Conservation (phyloP, 23 tunicate genomes). For the Halocynthia roretzi region DNA sequence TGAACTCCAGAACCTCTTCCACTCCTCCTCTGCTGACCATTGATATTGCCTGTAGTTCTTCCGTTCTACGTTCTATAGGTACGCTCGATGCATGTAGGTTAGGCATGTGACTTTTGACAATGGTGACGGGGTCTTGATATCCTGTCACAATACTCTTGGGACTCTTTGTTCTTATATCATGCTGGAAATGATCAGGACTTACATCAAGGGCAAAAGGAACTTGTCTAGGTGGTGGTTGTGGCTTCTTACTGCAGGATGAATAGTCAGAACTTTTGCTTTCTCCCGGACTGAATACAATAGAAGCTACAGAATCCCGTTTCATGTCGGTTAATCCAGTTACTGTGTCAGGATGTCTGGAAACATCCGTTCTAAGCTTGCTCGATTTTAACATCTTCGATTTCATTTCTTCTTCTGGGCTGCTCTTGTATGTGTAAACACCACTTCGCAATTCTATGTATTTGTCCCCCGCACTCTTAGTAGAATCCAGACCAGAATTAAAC, state of each 20-base stretch:
- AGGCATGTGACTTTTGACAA: conserved; percentile 1
- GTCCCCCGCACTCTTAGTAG: conserved; percentile 13
- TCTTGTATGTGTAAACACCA: conserved; percentile 80
- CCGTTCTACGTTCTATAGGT: conserved; percentile 3
- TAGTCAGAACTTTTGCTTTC: no score
- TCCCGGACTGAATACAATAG: neutral
- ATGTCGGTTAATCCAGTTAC: neutral
- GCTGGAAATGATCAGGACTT: no score
- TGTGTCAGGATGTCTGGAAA: neutral
- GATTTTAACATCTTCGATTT: neutral
- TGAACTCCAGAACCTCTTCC: conserved; percentile 7
- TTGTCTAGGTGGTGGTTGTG: no score
- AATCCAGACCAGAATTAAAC: neutral
- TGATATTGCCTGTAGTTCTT: neutral
- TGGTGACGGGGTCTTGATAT: neutral
- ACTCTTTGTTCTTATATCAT: no score
- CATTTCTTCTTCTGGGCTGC: conserved; percentile 51
- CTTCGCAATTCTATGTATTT: conserved; percentile 72
- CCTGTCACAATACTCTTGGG: no score
- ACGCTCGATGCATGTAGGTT: neutral
- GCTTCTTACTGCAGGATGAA: no score
- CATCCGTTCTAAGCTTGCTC: neutral
- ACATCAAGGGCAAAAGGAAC: no score
- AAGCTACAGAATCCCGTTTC: conserved; percentile 4
- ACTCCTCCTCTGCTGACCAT: conserved; percentile 7